A percentile compares a stretch with the other conserved stretches of the same genome.
Conservation (phyloP, 2,797 vertebrate genomes). For the Mus caroli region DNA sequence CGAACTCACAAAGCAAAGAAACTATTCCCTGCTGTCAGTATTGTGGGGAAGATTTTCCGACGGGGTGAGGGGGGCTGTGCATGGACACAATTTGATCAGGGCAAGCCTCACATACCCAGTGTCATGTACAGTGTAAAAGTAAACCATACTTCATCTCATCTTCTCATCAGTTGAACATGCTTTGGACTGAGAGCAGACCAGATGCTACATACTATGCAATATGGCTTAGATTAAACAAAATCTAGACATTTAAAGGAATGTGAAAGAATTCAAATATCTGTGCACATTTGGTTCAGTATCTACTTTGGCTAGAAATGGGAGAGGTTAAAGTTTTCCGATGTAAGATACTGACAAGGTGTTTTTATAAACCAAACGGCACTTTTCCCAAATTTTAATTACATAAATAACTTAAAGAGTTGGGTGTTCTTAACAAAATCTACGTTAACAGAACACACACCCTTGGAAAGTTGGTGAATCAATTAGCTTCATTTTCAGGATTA, state of each 20-base stretch:
- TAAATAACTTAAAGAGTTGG: conserved; percentile 45
- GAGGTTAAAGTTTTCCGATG: conserved; percentile 50
- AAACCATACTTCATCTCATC: background rate
- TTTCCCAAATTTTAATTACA: conserved; percentile 50
- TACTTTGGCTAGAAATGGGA: conserved; percentile 49
- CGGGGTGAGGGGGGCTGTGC: background rate
- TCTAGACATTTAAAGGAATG: conserved; percentile 52
- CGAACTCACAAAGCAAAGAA: conserved; percentile 11
- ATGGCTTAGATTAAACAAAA: conserved; percentile 64
- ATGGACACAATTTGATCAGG: background rate
- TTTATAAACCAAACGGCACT: conserved; percentile 65
- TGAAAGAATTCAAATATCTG: conserved; percentile 37
- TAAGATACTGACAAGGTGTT: conserved; percentile 42
- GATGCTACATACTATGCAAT: background rate
- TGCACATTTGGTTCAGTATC: conserved; percentile 47
- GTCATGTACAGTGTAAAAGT: background rate
- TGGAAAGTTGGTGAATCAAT: conserved; percentile 59
- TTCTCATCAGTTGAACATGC: background rate
- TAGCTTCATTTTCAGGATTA: conserved; percentile 67
- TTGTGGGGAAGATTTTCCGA: background rate
- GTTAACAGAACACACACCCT: conserved; percentile 34
- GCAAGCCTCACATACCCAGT: background rate
- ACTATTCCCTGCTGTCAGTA: background rate
- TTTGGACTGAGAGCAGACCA: conserved; percentile 38
- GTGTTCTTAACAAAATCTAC: conserved; percentile 49